A percentile compares a stretch with the other conserved stretches of the same genome.
These are phyloP conservation scores for Acronicta aceris DNA, from an alignment of 2,888 invertebrate genomes.

Conservation along the genomic window DNA sequence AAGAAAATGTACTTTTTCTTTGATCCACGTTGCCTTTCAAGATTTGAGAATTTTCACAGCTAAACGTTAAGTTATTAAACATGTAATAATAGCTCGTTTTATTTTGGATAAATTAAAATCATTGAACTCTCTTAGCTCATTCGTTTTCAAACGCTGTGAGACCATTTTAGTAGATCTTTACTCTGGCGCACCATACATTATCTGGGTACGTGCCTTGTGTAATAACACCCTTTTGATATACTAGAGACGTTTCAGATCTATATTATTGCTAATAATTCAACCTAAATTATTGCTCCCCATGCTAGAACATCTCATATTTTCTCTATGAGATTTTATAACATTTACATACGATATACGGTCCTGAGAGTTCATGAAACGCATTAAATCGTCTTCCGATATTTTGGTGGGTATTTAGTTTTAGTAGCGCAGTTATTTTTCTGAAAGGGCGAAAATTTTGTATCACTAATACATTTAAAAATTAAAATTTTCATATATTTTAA, in stretches of 20 bases:
- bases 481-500: too few relatives aligned
- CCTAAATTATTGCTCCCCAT: slow-evolving; percentile 12
- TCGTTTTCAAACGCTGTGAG: slow-evolving; percentile 15
- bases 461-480: too few relatives aligned
- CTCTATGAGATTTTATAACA: background rate
- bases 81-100: too few relatives aligned
- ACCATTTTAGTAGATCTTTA: slow-evolving; percentile 14
- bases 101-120: too few relatives aligned
- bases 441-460: background rate
- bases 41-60: too few relatives aligned
- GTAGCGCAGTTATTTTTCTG: background rate
- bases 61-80: too few relatives aligned
- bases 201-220: slow-evolving; percentile 36
- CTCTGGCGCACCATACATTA: slow-evolving; percentile 28
- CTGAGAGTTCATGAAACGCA: slow-evolving; percentile 8
- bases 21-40: too few relatives aligned
- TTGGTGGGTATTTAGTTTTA: too few relatives aligned
- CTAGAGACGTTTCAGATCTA: slow-evolving; percentile 21
- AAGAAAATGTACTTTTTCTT: too few relatives aligned
- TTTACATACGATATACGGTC: slow-evolving; percentile 10
- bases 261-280: slow-evolving; percentile 30
- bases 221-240: slow-evolving; percentile 23
- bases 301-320: slow-evolving; percentile 2
- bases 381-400: slow-evolving; percentile 5
- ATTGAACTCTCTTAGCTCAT: too few relatives aligned